phyloP scores from a whole-genome alignment of 2,797 vertebrate genomes.

The Enteromius anoplus region DNA sequence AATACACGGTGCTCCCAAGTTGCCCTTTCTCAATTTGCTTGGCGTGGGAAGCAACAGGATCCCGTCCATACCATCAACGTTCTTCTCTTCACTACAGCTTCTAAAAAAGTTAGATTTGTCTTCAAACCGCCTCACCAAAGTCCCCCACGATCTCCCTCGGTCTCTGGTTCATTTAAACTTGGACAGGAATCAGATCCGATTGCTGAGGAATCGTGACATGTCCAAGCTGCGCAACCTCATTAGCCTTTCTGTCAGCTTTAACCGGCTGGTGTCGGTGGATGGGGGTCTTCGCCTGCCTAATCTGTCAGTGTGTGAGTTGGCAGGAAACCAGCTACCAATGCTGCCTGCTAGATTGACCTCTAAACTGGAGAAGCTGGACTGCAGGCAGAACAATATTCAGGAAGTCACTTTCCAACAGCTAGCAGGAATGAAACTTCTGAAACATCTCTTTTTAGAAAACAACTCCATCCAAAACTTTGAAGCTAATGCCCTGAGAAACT shows the following conservation, averaged over 20 bases:
- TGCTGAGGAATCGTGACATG: conserved; percentile 71
- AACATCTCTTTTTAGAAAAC: conserved; percentile 83
- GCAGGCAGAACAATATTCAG: conserved; percentile 77
- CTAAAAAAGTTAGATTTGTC: conserved; percentile 78
- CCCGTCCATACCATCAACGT: conserved; percentile 42
- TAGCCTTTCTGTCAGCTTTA: conserved; percentile 78
- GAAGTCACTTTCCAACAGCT: conserved; percentile 74
- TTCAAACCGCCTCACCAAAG: conserved; percentile 73
- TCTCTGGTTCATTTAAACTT: conserved; percentile 71
- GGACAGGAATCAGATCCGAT: conserved; percentile 79
- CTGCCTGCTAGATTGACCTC: conserved; percentile 73
- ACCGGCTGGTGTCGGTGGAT: conserved; percentile 76
- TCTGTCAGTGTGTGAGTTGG: conserved; percentile 76
- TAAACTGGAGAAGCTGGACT: conserved; percentile 81
- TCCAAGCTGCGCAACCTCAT: conserved; percentile 76
- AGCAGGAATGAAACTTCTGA: conserved; percentile 75
- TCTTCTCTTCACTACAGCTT: conserved; percentile 26
- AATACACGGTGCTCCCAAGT: conserved; percentile 65
- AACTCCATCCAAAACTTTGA: conserved; percentile 77
- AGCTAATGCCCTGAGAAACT: conserved; percentile 76
- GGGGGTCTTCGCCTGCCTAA: conserved; percentile 75
- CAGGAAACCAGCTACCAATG: conserved; percentile 76
- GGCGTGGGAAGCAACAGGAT: conserved; percentile 78
- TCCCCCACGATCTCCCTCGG: background rate
- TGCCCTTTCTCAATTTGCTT: conserved; percentile 73